Conservation (phyloP, 2,113 vertebrate genomes). For the Zosterops borbonicus region DNA sequence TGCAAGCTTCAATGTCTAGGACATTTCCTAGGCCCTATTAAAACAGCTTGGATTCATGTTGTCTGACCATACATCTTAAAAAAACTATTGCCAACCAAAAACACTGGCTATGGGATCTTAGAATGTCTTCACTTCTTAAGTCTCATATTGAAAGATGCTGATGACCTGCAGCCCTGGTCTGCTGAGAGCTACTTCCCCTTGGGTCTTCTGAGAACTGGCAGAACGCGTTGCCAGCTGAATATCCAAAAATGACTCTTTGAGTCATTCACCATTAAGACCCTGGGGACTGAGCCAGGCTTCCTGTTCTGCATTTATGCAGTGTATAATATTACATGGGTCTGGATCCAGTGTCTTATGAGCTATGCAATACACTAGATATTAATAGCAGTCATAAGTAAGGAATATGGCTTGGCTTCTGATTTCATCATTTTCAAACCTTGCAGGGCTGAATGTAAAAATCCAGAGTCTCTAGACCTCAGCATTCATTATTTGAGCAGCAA, state of each 20-base stretch:
- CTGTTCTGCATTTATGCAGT: not conserved
- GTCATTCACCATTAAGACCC: not conserved
- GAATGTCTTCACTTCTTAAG: not conserved
- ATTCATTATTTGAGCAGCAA: not conserved
- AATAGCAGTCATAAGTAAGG: not conserved
- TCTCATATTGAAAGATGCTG: not conserved
- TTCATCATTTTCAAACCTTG: not conserved
- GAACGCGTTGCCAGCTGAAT: not conserved
- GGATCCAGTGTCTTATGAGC: not conserved
- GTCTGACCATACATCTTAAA: not conserved
- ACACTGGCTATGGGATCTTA: not conserved
- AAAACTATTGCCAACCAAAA: not conserved
- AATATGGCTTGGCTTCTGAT: not conserved
- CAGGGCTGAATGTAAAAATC: not conserved
- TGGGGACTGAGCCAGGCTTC: not conserved
- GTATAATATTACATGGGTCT: not conserved
- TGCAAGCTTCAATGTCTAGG: not conserved
- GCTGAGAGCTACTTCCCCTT: not conserved
- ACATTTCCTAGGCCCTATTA: not conserved
- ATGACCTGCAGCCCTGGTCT: not conserved
- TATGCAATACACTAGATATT: not conserved
- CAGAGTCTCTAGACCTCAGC: not conserved
- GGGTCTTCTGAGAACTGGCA: not conserved
- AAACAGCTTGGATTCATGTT: not conserved
- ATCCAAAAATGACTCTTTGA: not conserved